Base-by-base conservation (phyloP, 64 coral and sea anemone species). In the Trachythela sp. region DNA sequence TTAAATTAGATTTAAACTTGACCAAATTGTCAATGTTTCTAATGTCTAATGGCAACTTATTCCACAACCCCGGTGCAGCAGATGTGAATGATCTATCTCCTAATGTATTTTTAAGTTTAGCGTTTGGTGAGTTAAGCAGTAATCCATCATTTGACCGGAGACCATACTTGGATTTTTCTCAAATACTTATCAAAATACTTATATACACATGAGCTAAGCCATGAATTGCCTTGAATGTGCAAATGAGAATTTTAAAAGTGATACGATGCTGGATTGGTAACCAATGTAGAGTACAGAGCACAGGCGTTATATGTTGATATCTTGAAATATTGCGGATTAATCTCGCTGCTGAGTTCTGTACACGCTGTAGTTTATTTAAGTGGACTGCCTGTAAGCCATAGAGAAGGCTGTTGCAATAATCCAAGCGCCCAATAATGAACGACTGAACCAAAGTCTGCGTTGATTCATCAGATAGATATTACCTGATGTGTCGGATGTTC, bases 331-430 rank as follows among this genome's bases (percentile, higher is more conserved):
- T 36, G 39, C 54, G 20, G 26, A 88, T 58, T 20, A 88, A 20
- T 14, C 86, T 48, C 36, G 86, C 58, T 30, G 86, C 52, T 38
- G 86, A 51, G 59, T 88, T 88, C 39, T 88, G 86, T 67, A 70
- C 31, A 40, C 34, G 86, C n/a, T 88, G 52, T 88, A 88, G 15
- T 38, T 88, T 88, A 37, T n/a, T 22, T 37, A 70, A 36, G 24
- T 68, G 48, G 5, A 68, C 54, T 33, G 86, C 52, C 18, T 29
- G 86, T 40, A 37, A 22, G 54, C 86, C 86, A 67, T 60, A 39
- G 9, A 70, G 32, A 29, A 68, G 86, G 54, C 86, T 59, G 40
- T 88, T 88, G 54, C 86, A 88, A 35, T 88, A 88, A 40, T 64
- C 42, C 45, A 86, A 42, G 6, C 85, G 85, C 11, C 15, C 40